Conservation (phyloP, 2,113 vertebrate genomes). For the Microcebus lehilahytsara region DNA sequence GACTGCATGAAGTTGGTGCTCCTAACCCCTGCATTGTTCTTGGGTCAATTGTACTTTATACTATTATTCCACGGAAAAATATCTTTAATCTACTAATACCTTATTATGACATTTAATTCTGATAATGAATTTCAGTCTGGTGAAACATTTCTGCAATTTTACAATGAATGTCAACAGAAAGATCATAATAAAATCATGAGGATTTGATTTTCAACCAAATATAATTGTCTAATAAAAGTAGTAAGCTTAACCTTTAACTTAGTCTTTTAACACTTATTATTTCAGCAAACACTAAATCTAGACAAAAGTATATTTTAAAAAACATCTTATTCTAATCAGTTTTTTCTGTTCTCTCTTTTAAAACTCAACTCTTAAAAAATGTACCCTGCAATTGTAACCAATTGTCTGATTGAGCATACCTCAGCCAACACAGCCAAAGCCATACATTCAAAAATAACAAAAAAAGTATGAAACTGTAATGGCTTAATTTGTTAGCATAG, state of each 20-base stretch:
- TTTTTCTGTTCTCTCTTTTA: not conserved
- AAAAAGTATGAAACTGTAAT: not conserved
- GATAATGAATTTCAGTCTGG: not conserved
- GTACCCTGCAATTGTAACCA: not conserved
- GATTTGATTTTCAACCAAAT: not conserved
- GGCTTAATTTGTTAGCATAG: not conserved
- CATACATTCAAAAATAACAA: not conserved
- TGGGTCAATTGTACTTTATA: not conserved
- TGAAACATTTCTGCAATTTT: not conserved
- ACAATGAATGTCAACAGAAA: not conserved
- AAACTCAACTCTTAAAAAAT: not conserved
- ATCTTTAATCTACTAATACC: not conserved
- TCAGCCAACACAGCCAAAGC: not conserved
- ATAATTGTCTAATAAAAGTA: not conserved
- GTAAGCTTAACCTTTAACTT: not conserved
- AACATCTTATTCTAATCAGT: not conserved
- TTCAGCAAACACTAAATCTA: not conserved
- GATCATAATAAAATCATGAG: not conserved
- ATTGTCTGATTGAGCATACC: not conserved
- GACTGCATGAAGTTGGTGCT: not conserved
- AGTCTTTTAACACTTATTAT: not conserved
- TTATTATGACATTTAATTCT: not conserved
- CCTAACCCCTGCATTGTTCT: not conserved
- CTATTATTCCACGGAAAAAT: not conserved
- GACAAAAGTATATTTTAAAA: not conserved